Base-by-base conservation (phyloP, 2,888 invertebrate species). In the Venusia cambrica region DNA sequence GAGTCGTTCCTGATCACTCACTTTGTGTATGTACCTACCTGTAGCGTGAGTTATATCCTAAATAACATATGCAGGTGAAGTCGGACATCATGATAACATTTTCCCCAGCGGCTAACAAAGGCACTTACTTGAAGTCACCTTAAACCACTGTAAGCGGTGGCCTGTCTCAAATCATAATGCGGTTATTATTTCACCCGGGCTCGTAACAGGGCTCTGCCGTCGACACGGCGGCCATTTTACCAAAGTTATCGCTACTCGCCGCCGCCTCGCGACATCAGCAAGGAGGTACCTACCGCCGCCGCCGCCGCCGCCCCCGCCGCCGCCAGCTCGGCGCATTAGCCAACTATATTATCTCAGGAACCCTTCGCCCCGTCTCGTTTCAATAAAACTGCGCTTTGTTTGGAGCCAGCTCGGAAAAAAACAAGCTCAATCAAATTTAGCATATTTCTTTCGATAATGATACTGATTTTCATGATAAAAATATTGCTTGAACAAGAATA, bases 221-320 rank as follows among this genome's bases (percentile, higher is more conserved):
- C 76, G 84, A 84, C 84, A 79, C 71, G 79, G 62, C 77, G 69
- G 72, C 83, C 79, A 84, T 84, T 84, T 76, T 73, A 62, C 60
- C 57, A 67, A 74, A 84, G 78, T 83, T 84, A 84, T 84, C 63
- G 80, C 84, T 78, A 75, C 83, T 81, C 76, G 74, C 73, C n/a
- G n/a, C 71, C 66, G 48, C 52, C 51, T 57, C 51, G 57, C 68
- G 66, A 66, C 77, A 75, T 68, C 73, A 72, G 69, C 68, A 72
- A 72, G 77, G 73, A 73, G 62, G 70, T 69, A 68, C 73, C 68
- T n/a, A n/a, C n/a, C n/a, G n/a, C n/a, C n/a, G n/a, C n/a, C n/a
- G n/a, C n/a, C n/a, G n/a, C n/a, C n/a, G n/a, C n/a, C n/a, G n/a
- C n/a, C n/a, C n/a, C n/a, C n/a, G n/a, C n/a, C n/a, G n/a, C n/a